phyloP scores from a whole-genome alignment of 1,140 invertebrate species.

The Bombus affinis region DNA sequence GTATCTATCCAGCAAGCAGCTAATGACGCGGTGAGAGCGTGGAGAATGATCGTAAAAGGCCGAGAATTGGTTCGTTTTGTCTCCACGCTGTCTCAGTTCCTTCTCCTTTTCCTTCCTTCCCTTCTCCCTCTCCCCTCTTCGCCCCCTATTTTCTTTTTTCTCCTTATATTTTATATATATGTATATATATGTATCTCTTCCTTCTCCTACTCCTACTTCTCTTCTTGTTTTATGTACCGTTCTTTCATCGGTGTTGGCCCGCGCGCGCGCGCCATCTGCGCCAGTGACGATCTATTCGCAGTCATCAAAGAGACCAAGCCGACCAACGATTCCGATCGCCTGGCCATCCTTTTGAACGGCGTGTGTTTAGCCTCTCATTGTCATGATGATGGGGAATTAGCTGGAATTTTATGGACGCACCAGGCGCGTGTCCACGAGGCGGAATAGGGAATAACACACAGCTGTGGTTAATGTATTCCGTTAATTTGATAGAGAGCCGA shows the following conservation, averaged over 20 bases:
- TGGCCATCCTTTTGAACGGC: conserved; percentile 14
- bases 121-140: neutral
- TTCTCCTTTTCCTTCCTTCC: conserved; percentile 19
- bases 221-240: neutral
- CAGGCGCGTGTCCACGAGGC: conserved; percentile 28
- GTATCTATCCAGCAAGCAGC: conserved; percentile 54
- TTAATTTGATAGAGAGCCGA: conserved; percentile 28
- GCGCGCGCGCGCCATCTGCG: neutral
- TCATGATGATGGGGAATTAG: conserved; percentile 61
- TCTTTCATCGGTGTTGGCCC: neutral
- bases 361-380: conserved; percentile 51
- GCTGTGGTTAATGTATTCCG: conserved; percentile 19
- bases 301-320: conserved; percentile 59
- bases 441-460: conserved; percentile 19
- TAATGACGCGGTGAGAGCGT: conserved; percentile 73
- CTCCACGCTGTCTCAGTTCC: conserved; percentile 73
- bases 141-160: neutral
- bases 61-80: conserved; percentile 77
- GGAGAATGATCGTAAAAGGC: conserved; percentile 77
- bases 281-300: conserved; percentile 58
- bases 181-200: neutral
- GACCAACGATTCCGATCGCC: conserved; percentile 49
- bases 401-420: conserved; percentile 44
- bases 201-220: neutral
- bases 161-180: neutral